These are phyloP conservation scores for Leptopilina drosophilae DNA, from an alignment of 2,888 invertebrate genomes.

Conservation along the genomic window DNA sequence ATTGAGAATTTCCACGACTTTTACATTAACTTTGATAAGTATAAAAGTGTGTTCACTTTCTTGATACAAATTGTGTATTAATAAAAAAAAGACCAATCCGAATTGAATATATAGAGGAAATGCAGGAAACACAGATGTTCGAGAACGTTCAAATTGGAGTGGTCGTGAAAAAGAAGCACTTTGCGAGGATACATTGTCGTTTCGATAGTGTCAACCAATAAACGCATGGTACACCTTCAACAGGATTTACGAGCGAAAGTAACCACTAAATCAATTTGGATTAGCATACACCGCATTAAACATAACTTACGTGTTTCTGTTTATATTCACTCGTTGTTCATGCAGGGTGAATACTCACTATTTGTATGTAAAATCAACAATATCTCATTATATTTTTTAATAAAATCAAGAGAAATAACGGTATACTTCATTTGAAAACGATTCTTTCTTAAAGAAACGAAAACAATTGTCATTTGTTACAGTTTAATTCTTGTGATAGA, in stretches of 20 bases:
- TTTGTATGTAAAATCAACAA: constrained; percentile 25
- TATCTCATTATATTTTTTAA: constrained; percentile 21
- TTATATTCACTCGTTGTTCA: constrained; percentile 49
- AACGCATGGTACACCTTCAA: constrained; percentile 60
- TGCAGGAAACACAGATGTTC: constrained; percentile 24
- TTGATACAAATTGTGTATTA: too few relatives aligned
- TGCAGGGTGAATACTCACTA: constrained; percentile 17
- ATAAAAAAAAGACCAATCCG: too few relatives aligned
- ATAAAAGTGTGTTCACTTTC: too few relatives aligned
- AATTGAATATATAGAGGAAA: neutral
- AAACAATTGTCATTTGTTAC: too few relatives aligned
- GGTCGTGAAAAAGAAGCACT: constrained; percentile 49
- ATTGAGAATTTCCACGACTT: too few relatives aligned
- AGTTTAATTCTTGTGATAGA: too few relatives aligned
- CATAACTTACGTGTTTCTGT: constrained; percentile 64
- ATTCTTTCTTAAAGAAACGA: too few relatives aligned
- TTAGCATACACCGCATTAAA: constrained; percentile 72
- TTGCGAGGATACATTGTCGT: constrained; percentile 55
- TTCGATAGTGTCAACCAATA: constrained; percentile 54
- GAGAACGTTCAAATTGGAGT: neutral
- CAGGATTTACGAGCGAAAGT: constrained; percentile 68
- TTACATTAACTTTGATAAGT: too few relatives aligned
- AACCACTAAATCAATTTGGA: constrained; percentile 74
- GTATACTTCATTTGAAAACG: neutral
- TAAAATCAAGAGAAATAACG: neutral